Base-by-base conservation (phyloP, 2,113 vertebrate genomes). In the Sterna hirundo region DNA sequence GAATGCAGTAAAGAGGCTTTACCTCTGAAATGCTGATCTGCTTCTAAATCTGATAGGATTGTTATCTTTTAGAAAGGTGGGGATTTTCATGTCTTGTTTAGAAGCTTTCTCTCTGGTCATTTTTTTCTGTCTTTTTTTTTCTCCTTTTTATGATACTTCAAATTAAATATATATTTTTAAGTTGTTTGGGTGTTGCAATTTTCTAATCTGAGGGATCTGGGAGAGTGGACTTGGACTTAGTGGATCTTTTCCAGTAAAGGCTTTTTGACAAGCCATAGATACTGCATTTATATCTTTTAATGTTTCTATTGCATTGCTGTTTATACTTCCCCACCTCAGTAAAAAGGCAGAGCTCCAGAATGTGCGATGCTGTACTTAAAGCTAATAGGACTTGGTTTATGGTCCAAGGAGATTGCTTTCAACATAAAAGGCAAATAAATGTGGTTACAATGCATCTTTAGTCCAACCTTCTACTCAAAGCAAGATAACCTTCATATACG, bases 161-260 rank as follows among this genome's bases (percentile, higher is more conserved):
- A 13, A 55, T 78, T 46, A 55, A 61, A 83, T 61, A 34, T 3
- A 2, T 52, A 6, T 47, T 79, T 86, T 83, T 4, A 51, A 49
- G 46, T 40, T 57, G 40, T 69, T 74, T 69, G 23, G n/a, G 49
- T 0, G 0, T 2, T 3, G 23, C 49, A 46, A 2, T 62, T 76
- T 71, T 81, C 78, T 76, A 38, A 81, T 72, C 49, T 29, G 34
- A 82, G 60, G 55, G 13, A 78, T 66, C 36, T 58, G 30, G 9
- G 36, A 51, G 30, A 55, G 49, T 36, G 38, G 44, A 40, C 60
- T 44, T 86, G 76, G 62, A 80, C 34, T 76, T 32, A 17, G 46
- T 25, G 34, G 68, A 57, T 58, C 36, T 87, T 79, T 80, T 38
- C 29, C 19, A 62, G 36, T 52, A 13, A 87, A 87, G 14, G 16